These are phyloP conservation scores for Holocentrus rufus DNA, from an alignment of 2,797 vertebrate genomes.

Conservation along the genomic window DNA sequence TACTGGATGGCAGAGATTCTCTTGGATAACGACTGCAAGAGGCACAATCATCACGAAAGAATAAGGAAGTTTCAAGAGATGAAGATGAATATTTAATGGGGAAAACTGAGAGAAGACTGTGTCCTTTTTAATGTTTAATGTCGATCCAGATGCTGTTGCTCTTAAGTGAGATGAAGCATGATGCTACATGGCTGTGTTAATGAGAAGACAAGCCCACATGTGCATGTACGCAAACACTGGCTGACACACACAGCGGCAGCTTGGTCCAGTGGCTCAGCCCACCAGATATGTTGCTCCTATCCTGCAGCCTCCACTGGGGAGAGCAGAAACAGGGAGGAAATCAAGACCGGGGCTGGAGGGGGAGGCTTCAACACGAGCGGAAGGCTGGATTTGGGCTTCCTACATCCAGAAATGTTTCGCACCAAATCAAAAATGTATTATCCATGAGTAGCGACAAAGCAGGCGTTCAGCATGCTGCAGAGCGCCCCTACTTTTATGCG, in stretches of 20 bases:
- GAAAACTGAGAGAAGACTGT: slow-evolving; percentile 65
- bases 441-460: slow-evolving; percentile 33
- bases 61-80: slow-evolving; percentile 59
- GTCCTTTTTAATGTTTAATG: slow-evolving; percentile 81
- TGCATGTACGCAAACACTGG: slow-evolving; percentile 21
- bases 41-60: slow-evolving; percentile 47
- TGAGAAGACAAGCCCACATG: slow-evolving; percentile 58
- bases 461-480: not conserved
- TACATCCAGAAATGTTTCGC: slow-evolving; percentile 20
- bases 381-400: slow-evolving; percentile 24
- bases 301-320: slow-evolving; percentile 48
- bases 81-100: slow-evolving; percentile 74
- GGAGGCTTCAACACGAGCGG: slow-evolving; percentile 28
- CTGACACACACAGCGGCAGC: slow-evolving; percentile 30
- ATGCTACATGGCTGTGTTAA: slow-evolving; percentile 70
- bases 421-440: slow-evolving; percentile 50
- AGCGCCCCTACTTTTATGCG: not conserved
- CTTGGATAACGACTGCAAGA: slow-evolving; percentile 26
- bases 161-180: slow-evolving; percentile 81
- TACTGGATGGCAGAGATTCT: slow-evolving; percentile 21
- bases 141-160: slow-evolving; percentile 79
- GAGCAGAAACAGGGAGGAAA: slow-evolving; percentile 6
- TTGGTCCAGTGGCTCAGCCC: slow-evolving; percentile 30
- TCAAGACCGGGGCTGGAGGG: slow-evolving; percentile 6
- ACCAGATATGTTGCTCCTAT: slow-evolving; percentile 31